Conservation (phyloP, 2,888 invertebrate species). For the Brachylomia viminalis region DNA sequence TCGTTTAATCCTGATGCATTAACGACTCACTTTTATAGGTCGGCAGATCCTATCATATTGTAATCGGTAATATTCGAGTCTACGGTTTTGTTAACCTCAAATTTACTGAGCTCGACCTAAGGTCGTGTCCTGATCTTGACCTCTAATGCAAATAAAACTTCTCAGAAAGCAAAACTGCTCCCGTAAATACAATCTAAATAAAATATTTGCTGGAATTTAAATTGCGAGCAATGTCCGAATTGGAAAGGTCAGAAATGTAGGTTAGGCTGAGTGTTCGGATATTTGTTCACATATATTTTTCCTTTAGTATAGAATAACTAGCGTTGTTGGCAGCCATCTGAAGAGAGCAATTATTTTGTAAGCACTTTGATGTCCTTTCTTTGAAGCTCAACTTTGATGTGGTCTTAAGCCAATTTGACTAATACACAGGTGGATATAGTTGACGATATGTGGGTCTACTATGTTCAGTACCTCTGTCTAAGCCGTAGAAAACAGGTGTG, state of each 20-base stretch:
- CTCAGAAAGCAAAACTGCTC: conserved; percentile 15
- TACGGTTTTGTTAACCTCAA: neutral
- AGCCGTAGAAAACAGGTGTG: neutral
- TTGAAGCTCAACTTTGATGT: neutral
- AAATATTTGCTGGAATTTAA: conserved; percentile 45
- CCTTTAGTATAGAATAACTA: neutral
- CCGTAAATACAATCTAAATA: conserved; percentile 29
- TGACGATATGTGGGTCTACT: neutral
- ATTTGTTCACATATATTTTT: conserved; percentile 25
- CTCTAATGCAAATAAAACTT: conserved; percentile 46
- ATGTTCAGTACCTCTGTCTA: neutral
- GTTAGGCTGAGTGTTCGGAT: conserved; percentile 22
- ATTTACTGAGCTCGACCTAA: conserved; percentile 17
- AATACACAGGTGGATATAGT: no score
- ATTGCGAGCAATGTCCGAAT: conserved; percentile 28
- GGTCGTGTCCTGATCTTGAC: conserved; percentile 29
- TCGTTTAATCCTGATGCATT: no score
- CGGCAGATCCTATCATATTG: neutral
- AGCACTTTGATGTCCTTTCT: no score
- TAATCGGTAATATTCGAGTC: neutral
- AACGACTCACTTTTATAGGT: no score
- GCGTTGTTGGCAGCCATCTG: neutral
- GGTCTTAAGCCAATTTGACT: no score
- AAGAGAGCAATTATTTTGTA: conserved; percentile 7
- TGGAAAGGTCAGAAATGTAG: conserved; percentile 27